Conservation (phyloP, 2,888 invertebrate species). For the Drosophila nr. fundita region DNA sequence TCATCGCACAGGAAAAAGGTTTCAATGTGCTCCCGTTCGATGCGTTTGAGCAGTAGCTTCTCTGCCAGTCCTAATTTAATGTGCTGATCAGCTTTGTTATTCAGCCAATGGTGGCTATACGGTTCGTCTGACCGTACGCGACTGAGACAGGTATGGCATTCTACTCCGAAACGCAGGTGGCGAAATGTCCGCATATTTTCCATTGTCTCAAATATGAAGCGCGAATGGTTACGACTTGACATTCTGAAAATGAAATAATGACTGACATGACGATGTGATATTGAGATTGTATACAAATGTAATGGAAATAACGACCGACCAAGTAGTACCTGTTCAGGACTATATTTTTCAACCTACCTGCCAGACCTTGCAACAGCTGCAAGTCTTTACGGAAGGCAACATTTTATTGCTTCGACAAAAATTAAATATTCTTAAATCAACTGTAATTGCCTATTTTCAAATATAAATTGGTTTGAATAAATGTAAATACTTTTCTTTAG, state of each 20-base stretch:
- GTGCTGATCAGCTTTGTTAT: slow-evolving; percentile 13
- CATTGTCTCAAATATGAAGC: slow-evolving; percentile 40
- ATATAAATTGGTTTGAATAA: too few relatives aligned
- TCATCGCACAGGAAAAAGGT: slow-evolving; percentile 68
- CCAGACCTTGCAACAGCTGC: neutral
- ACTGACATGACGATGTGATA: slow-evolving; percentile 6
- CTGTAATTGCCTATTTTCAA: too few relatives aligned
- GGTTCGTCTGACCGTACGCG: slow-evolving; percentile 40
- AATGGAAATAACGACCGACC: neutral
- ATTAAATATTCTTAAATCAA: too few relatives aligned
- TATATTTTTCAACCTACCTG: neutral
- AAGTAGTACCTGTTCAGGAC: neutral
- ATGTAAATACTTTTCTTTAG: neutral
- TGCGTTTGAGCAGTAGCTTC: slow-evolving; percentile 44
- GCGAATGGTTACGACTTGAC: slow-evolving; percentile 38
- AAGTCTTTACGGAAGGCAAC: neutral
- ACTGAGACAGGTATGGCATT: slow-evolving; percentile 56
- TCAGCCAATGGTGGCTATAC: slow-evolving; percentile 58
- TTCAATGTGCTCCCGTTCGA: slow-evolving; percentile 60
- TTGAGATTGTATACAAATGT: slow-evolving; percentile 14
- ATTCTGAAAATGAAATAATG: slow-evolving; percentile 14
- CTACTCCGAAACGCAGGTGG: slow-evolving; percentile 30
- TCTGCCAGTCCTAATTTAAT: slow-evolving; percentile 37
- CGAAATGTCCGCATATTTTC: slow-evolving; percentile 40
- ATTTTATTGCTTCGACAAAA: neutral